A percentile compares a stretch with the other conserved stretches of the same genome.
These are phyloP conservation scores for Sebastes umbrosus DNA, from an alignment of 2,797 vertebrate genomes.

Conservation along the genomic window DNA sequence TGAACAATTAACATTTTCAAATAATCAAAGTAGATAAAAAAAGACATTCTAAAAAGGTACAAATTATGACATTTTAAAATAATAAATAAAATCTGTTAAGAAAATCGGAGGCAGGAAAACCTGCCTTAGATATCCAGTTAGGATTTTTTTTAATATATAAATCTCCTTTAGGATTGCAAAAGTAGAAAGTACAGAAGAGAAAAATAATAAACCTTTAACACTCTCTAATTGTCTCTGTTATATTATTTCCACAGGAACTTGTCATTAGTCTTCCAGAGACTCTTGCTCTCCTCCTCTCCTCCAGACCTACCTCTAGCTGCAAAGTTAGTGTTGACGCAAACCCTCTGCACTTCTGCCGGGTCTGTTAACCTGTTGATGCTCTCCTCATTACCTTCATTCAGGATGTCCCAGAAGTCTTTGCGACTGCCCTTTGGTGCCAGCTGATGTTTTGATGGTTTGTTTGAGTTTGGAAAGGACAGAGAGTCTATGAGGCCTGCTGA, in stretches of 20 bases:
- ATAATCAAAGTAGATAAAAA: background rate
- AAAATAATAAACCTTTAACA: background rate
- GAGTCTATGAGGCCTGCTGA: background rate
- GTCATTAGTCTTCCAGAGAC: slow-evolving; percentile 93
- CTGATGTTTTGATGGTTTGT: background rate
- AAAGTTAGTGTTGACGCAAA: slow-evolving; percentile 80
- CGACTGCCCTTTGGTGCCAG: slow-evolving; percentile 75
- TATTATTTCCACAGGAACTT: slow-evolving; percentile 91
- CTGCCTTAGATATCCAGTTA: background rate
- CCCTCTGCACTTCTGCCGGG: slow-evolving; percentile 85
- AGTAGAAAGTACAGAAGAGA: background rate
- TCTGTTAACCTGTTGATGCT: slow-evolving; percentile 89
- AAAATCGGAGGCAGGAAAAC: background rate
- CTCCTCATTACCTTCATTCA: slow-evolving; percentile 91
- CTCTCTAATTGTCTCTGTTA: background rate
- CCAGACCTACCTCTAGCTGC: slow-evolving; percentile 54
- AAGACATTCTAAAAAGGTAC: background rate
- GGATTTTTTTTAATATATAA: too few relatives aligned
- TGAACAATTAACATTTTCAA: background rate
- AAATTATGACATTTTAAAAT: background rate
- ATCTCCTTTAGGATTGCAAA: background rate
- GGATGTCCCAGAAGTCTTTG: slow-evolving; percentile 97
- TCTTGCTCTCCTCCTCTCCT: slow-evolving; percentile 55
- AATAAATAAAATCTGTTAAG: background rate
- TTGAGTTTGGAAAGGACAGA: background rate